These are phyloP conservation scores for Aphelenchoides bicaudatus DNA, from an alignment of 2,888 invertebrate species.

Conservation along the genomic window DNA sequence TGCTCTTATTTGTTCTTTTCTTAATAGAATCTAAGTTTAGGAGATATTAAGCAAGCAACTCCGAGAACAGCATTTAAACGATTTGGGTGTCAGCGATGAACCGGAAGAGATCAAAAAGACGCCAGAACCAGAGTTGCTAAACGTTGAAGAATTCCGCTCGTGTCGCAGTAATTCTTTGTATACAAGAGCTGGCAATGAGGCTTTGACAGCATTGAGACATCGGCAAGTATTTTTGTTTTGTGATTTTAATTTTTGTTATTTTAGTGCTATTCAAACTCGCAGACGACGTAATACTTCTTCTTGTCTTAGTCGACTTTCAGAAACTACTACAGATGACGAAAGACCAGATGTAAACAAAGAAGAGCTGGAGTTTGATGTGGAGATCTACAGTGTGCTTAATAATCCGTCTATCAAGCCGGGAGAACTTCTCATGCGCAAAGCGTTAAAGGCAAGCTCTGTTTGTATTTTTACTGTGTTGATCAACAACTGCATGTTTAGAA, in stretches of 20 bases:
- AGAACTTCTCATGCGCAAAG: slow-evolving; percentile 6
- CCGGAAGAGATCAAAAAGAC: neutral
- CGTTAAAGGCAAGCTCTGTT: neutral
- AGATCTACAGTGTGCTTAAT: neutral
- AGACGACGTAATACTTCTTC: slow-evolving; percentile 6
- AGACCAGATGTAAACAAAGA: slow-evolving; percentile 3
- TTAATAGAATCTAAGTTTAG: neutral
- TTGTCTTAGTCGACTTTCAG: slow-evolving; percentile 2
- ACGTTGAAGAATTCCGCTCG: neutral
- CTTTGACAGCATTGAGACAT: neutral
- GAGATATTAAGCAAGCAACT: neutral
- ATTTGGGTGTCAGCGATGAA: neutral
- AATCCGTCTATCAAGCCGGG: slow-evolving; percentile 4
- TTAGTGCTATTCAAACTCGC: neutral
- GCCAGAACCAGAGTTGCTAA: neutral
- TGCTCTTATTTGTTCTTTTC: neutral
- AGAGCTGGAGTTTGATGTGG: slow-evolving; percentile 5
- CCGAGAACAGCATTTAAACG: slow-evolving; percentile 5
- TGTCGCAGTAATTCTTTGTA: slow-evolving; percentile 10
- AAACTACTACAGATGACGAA: neutral
- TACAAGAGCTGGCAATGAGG: slow-evolving; percentile 12
- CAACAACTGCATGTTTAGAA: too few species aligned
- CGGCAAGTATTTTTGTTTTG: slow-evolving; percentile 20
- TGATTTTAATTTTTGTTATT: slow-evolving; percentile 19
- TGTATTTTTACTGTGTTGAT: neutral